Conservation (phyloP, 2,888 invertebrate species). For the Melanotus villosus region DNA sequence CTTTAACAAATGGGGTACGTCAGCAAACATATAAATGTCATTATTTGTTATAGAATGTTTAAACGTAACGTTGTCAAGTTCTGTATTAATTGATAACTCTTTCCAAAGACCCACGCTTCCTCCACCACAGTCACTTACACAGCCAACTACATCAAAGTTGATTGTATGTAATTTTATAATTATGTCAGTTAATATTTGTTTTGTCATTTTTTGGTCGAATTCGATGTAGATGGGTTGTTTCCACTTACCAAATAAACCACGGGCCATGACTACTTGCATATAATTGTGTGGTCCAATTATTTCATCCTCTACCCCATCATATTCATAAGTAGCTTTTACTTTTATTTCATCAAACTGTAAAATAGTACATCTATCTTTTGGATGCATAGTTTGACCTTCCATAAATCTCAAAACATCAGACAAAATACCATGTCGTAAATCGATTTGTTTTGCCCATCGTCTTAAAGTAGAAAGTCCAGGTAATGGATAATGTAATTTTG, state of each 20-base stretch:
- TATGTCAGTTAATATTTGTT: conserved; percentile 25
- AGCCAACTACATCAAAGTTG: conserved; percentile 49
- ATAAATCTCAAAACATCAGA: background rate
- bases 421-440: background rate
- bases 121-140: conserved; percentile 52
- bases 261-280: conserved; percentile 12
- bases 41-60: conserved; percentile 40
- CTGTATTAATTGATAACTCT: background rate
- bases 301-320: background rate
- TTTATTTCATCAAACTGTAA: conserved; percentile 14
- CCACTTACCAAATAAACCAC: conserved; percentile 1
- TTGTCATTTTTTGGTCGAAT: background rate
- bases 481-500: conserved; percentile 28
- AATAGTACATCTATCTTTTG: background rate
- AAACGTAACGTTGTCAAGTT: conserved; percentile 39
- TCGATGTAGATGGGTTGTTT: background rate
- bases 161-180: background rate
- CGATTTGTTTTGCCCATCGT: background rate
- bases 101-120: conserved; percentile 51
- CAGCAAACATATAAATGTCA: conserved; percentile 36
- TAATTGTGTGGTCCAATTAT: background rate
- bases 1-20: conserved; percentile 51
- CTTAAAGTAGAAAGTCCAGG: background rate
- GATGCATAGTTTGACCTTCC: background rate
- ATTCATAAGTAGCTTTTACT: background rate